Conservation (phyloP, 2,888 invertebrate species). For the Mythimna lalbum region DNA sequence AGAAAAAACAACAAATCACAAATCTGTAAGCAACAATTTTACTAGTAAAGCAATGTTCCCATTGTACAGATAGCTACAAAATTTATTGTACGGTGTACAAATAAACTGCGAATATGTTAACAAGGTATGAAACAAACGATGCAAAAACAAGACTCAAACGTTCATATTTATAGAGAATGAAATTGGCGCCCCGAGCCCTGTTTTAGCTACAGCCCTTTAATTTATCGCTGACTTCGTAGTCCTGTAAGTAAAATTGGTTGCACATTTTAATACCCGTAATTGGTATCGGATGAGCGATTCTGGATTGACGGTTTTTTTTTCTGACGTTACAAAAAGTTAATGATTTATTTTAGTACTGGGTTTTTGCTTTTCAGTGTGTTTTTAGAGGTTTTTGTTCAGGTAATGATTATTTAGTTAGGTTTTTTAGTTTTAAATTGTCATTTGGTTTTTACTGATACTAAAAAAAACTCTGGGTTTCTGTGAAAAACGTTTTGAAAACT, state of each 20-base stretch:
- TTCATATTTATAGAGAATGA: slow-evolving; percentile 77
- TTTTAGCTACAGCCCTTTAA: slow-evolving; percentile 78
- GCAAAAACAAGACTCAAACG: slow-evolving; percentile 63
- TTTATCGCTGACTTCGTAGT: slow-evolving; percentile 71
- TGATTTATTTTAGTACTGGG: slow-evolving; percentile 43
- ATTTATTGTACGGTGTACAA: slow-evolving; percentile 68
- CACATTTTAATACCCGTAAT: slow-evolving; percentile 71
- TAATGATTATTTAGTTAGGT: not conserved
- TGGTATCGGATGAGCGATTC: slow-evolving; percentile 69
- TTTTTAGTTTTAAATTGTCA: not conserved
- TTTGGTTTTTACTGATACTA: not conserved
- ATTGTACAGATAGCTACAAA: slow-evolving; percentile 63
- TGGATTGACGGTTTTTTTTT: slow-evolving; percentile 64
- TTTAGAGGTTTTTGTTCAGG: slow-evolving; percentile 15
- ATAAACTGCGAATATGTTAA: slow-evolving; percentile 74
- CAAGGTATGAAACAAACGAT: slow-evolving; percentile 72
- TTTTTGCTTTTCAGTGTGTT: slow-evolving; percentile 27
- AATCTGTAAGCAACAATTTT: slow-evolving; percentile 37
- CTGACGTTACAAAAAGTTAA: slow-evolving; percentile 43
- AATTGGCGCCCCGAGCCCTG: slow-evolving; percentile 76
- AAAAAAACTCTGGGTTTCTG: not conserved
- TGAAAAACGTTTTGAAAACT: not conserved
- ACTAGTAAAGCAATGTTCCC: slow-evolving; percentile 49
- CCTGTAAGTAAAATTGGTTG: slow-evolving; percentile 64
- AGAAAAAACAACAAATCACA: slow-evolving; percentile 35